A percentile compares a stretch with the other conserved stretches of the same genome.
Evolutionary conservation across 2,797 vertebrate genomes (phyloP).

Genomic region (Benthosema pterotum): DNA sequence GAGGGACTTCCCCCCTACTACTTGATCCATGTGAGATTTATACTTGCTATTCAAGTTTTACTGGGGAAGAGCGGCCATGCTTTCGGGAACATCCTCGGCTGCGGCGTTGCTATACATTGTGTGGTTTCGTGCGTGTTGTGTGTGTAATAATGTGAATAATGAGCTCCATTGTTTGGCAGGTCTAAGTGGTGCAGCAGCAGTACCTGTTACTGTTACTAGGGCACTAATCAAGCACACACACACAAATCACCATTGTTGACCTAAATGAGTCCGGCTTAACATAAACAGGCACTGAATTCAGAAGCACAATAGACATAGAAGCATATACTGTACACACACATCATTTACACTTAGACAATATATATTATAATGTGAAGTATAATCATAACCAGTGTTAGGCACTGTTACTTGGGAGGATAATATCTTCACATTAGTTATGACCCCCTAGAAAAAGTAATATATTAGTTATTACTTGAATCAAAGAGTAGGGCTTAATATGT

Average conservation of each 20-base stretch:
- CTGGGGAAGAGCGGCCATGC: slow-evolving; percentile 8
- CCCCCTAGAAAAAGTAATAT: too few species aligned
- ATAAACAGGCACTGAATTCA: background rate
- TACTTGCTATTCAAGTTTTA: slow-evolving; percentile 8
- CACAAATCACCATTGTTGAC: slow-evolving; percentile 16
- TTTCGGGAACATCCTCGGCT: too few species aligned
- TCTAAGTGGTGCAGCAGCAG: slow-evolving; percentile 29
- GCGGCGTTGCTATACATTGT: too few species aligned
- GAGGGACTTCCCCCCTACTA: slow-evolving; percentile 13
- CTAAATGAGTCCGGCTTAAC: slow-evolving; percentile 21
- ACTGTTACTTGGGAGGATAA: too few species aligned
- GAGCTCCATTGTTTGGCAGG: slow-evolving; percentile 13
- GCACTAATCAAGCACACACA: slow-evolving; percentile 15
- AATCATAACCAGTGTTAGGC: too few species aligned
- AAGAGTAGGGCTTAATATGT: too few species aligned
- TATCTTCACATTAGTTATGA: too few species aligned
- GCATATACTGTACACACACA: background rate
- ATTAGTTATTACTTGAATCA: too few species aligned
- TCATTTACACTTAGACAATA: background rate
- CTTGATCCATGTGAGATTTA: slow-evolving; percentile 13
- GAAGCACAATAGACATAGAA: background rate
- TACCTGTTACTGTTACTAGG: slow-evolving; percentile 36
- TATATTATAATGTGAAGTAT: background rate
- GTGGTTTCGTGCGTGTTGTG: background rate
- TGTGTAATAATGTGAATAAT: slow-evolving; percentile 27